These are phyloP conservation scores for Patella caerulea DNA, from an alignment of 2,888 invertebrate species.

Conservation along the genomic window DNA sequence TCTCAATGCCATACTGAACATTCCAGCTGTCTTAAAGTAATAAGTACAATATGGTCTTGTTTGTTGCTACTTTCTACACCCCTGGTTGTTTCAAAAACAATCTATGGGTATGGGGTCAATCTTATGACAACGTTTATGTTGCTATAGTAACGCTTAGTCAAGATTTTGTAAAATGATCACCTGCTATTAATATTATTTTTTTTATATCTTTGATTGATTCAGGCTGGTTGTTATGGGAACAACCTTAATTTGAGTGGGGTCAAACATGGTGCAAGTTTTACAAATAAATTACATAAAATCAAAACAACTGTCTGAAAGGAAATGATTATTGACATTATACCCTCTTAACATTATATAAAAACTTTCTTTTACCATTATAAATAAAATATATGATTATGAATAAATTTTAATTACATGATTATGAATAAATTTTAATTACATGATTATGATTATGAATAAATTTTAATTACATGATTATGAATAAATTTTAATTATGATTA, in stretches of 20 bases:
- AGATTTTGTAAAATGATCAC: not conserved
- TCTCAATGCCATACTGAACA: not conserved
- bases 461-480: too few relatives aligned
- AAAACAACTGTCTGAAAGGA: not conserved
- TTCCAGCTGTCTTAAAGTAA: not conserved
- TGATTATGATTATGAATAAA: too few relatives aligned
- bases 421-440: too few relatives aligned
- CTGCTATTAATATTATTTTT: slow-evolving; percentile 7
- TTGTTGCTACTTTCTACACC: not conserved
- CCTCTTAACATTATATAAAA: too few relatives aligned
- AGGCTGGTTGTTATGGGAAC: slow-evolving; percentile 5
- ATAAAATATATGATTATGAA: too few relatives aligned
- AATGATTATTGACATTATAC: too few relatives aligned
- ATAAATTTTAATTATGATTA: too few relatives aligned
- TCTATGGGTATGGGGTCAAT: not conserved
- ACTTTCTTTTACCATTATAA: too few relatives aligned
- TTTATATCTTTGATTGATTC: slow-evolving; percentile 7
- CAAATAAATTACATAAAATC: not conserved
- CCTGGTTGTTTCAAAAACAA: not conserved
- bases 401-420: too few relatives aligned
- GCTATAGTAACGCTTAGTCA: not conserved
- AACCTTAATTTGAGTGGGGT: slow-evolving; percentile 10
- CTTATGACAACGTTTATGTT: slow-evolving; percentile 6
- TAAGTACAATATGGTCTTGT: not conserved
- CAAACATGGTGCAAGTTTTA: not conserved